Base-by-base conservation (phyloP, 2,113 vertebrate species). In the Felis chaus region DNA sequence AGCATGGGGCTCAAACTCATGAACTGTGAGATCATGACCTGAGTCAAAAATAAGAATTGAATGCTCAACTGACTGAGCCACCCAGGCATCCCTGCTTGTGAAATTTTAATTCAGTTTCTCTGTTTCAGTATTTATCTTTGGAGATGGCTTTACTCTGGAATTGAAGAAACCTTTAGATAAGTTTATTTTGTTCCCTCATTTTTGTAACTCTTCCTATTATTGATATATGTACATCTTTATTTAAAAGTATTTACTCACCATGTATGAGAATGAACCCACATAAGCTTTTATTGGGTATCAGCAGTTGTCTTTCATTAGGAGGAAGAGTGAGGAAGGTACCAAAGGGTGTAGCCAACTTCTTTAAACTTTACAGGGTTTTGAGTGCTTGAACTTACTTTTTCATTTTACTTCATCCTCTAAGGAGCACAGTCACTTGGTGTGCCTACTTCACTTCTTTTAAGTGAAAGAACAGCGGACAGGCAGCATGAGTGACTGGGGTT, bases 401-500 rank as follows among this genome's bases (percentile, higher is more conserved):
- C 97, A 97, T 98, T 98, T 98, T 98, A 95, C 95, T 98, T 98
- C 98, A 89, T 97, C 96, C 91, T 98, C 97, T 96, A 98, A 97
- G 98, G 98, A 98, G 95, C 76, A n/a, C 41, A 57, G 8, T 96
- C 93, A 73, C 61, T 98, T 97, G 97, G 97, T 89, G 73, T 98
- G 91, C 96, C 73, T 66, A 73, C 98, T 98, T 98, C 92, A 94
- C 97, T 98, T 97, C 97, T 98, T 98, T 98, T 85, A 97, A 98
- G 96, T 57, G 96, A 89, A 93, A 91, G 61, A 97, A 95, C 97
- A 98, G 96, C 80, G 25, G 97, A 98, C 96, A 94, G 98, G 97
- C 98, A 99, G 93, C 86, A 99, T 99, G 99, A 99, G 99, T 98
- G 99, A 99, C 98, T 99, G 99, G 99, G 99, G 99, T 95, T 99